A percentile compares a stretch with the other conserved stretches of the same genome.
Evolutionary conservation across 1,140 invertebrate species (phyloP).

Genomic region (Halesus radiatus): DNA sequence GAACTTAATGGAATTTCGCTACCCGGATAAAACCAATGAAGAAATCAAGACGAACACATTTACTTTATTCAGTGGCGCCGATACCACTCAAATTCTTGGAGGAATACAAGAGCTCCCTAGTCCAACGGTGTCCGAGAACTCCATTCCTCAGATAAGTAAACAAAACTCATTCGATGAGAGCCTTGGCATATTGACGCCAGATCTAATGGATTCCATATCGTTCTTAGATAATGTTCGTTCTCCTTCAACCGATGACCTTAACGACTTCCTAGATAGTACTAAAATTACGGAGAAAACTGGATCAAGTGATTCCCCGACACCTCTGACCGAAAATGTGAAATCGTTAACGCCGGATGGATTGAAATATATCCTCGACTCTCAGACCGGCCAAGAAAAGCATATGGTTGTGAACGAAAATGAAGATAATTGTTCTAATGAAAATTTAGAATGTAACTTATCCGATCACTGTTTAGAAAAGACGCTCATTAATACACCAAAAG

Average conservation of each 20-base stretch:
- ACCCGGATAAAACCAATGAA: conserved; percentile 3
- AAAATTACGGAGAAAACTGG: conserved; percentile 54
- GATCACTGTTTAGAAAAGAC: neutral
- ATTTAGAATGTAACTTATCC: conserved; percentile 1
- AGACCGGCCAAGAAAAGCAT: neutral
- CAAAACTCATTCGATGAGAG: conserved; percentile 87
- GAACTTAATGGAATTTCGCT: conserved; percentile 21
- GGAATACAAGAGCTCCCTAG: conserved; percentile 43
- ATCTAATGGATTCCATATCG: conserved; percentile 86
- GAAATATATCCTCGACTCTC: conserved; percentile 37
- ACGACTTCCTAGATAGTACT: conserved; percentile 47
- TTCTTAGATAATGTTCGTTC: conserved; percentile 73
- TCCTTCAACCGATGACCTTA: conserved; percentile 70
- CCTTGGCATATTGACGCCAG: conserved; percentile 86
- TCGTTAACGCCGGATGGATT: conserved; percentile 52
- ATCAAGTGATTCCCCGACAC: conserved; percentile 61
- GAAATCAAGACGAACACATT: neutral
- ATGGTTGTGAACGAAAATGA: neutral
- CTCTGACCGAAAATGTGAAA: conserved; percentile 66
- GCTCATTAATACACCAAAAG: neutral
- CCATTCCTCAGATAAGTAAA: conserved; percentile 72
- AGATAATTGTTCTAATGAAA: conserved; percentile 6
- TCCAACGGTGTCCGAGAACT: conserved; percentile 63
- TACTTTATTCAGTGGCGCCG: neutral
- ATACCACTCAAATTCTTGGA: neutral